Conservation (phyloP, 2,113 vertebrate genomes). For the Cichladusa arquata region DNA sequence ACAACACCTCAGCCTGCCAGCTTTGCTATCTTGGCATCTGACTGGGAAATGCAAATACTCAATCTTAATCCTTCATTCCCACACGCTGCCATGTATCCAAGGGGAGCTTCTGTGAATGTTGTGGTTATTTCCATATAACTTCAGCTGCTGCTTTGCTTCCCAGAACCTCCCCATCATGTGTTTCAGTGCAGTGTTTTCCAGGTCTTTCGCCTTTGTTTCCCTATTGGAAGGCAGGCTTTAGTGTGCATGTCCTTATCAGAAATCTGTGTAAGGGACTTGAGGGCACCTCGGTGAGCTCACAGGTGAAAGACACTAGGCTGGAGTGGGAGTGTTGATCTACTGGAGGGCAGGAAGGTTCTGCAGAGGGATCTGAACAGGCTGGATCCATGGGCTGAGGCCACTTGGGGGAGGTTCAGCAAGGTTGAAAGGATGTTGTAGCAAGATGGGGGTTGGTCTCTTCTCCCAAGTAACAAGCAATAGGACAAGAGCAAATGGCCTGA, state of each 20-base stretch:
- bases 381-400: not conserved
- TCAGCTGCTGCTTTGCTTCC: conserved; percentile 26
- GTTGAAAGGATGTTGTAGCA: not conserved
- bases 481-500: not conserved
- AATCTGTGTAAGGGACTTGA: not conserved
- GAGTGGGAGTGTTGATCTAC: not conserved
- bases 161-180: not conserved
- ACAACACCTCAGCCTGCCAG: not conserved
- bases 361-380: not conserved
- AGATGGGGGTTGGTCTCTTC: not conserved
- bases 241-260: not conserved
- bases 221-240: not conserved
- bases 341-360: not conserved
- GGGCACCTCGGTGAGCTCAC: not conserved
- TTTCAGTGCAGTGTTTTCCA: not conserved
- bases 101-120: conserved; percentile 25
- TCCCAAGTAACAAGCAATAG: not conserved
- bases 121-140: conserved; percentile 28
- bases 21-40: conserved; percentile 30
- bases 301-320: not conserved
- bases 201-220: not conserved
- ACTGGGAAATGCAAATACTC: conserved; percentile 37
- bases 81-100: not conserved
- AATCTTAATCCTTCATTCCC: conserved; percentile 40
- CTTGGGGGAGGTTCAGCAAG: not conserved